These are phyloP conservation scores for Clarias pachynema DNA, from an alignment of 2,797 vertebrate species.

Conservation along the genomic window DNA sequence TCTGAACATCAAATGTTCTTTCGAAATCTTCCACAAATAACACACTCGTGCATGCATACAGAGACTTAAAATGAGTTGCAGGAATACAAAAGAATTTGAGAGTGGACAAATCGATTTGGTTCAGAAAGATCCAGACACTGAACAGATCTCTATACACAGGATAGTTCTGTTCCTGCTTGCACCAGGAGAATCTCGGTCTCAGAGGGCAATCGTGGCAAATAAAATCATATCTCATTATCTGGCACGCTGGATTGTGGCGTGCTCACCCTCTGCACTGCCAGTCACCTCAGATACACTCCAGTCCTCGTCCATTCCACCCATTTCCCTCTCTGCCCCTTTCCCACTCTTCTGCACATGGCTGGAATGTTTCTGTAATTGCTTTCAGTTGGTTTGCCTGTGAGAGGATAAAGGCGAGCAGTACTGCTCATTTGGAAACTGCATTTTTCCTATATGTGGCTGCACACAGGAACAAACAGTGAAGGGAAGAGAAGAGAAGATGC, in stretches of 20 bases:
- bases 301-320: slow-evolving; percentile 46
- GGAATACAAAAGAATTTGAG: slow-evolving; percentile 30
- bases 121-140: slow-evolving; percentile 21
- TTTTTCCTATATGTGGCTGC: slow-evolving; percentile 13
- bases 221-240: slow-evolving; percentile 36
- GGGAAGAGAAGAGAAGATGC: not conserved
- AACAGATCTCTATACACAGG: slow-evolving; percentile 39
- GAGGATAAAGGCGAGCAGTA: slow-evolving; percentile 45
- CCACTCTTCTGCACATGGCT: slow-evolving; percentile 57
- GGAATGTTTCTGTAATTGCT: slow-evolving; percentile 70
- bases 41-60: slow-evolving; percentile 15
- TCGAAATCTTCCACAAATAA: slow-evolving; percentile 40
- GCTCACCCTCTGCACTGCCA: slow-evolving; percentile 48
- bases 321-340: slow-evolving; percentile 46
- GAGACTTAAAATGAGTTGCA: slow-evolving; percentile 32
- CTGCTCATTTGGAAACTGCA: slow-evolving; percentile 27
- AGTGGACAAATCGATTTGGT: slow-evolving; percentile 30
- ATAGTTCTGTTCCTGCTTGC: slow-evolving; percentile 26
- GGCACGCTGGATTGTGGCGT: slow-evolving; percentile 7
- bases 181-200: slow-evolving; percentile 20
- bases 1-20: slow-evolving; percentile 46
- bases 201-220: slow-evolving; percentile 36
- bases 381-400: slow-evolving; percentile 64
- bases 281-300: slow-evolving; percentile 60
- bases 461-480: slow-evolving; percentile 8